Conservation (phyloP, 2,888 invertebrate species). For the Diarsia brunnea region DNA sequence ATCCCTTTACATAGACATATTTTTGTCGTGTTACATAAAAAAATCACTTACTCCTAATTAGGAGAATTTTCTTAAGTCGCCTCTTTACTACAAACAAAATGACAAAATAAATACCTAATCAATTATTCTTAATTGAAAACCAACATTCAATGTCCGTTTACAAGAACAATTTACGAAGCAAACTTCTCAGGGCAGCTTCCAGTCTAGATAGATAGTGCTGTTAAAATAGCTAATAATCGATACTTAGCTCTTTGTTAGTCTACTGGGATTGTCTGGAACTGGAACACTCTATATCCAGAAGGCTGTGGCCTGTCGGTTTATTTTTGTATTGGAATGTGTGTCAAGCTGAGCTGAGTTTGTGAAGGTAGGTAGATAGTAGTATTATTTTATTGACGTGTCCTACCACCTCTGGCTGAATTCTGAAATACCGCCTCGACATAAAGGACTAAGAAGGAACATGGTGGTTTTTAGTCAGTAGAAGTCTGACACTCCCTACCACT, state of each 20-base stretch:
- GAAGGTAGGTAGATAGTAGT: background rate
- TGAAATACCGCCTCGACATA: background rate
- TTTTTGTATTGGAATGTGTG: conserved; percentile 53
- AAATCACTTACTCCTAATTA: background rate
- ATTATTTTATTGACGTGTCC: background rate
- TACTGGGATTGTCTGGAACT: conserved; percentile 61
- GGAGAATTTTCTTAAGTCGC: background rate
- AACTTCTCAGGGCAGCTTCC: conserved; percentile 34
- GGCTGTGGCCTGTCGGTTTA: conserved; percentile 38
- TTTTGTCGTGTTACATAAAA: too few relatives aligned
- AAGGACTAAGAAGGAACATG: too few relatives aligned
- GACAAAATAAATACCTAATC: too few relatives aligned
- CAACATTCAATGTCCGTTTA: conserved; percentile 20
- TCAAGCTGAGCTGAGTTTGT: conserved; percentile 15
- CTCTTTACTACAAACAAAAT: background rate
- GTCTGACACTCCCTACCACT: too few relatives aligned
- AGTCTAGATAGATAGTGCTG: conserved; percentile 34
- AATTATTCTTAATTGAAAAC: conserved; percentile 26
- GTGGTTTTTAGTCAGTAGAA: too few relatives aligned
- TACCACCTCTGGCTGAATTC: background rate
- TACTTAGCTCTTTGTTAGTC: conserved; percentile 49
- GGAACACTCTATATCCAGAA: conserved; percentile 54
- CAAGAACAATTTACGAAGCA: conserved; percentile 26
- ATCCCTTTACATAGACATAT: too few relatives aligned
- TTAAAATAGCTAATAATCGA: conserved; percentile 67